Evolutionary conservation across 2,113 vertebrate species (phyloP), one percentile per base, ranked within the genome.

Genomic region (Bettongia penicillata): DNA sequence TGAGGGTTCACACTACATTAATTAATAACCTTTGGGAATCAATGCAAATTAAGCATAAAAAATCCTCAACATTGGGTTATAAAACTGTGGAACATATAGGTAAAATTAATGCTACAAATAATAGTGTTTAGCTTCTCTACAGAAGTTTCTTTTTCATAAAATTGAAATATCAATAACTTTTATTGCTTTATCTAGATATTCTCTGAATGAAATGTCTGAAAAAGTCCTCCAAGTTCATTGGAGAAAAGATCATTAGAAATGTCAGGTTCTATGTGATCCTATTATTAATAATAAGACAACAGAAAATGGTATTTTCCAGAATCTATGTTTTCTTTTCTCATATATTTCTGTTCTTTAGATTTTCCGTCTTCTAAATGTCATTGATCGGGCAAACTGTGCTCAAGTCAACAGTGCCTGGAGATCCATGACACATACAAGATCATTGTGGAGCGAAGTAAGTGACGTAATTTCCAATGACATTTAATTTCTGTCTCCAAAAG

Each of bases 381-480:
- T 95, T 97, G 98, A 99, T 53, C 48, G 97, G 91, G 47, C 97
- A 95, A 93, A 90, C 37, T 98, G 98, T 96, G 93, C 98, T 93
- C 97, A 98, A 93, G 98, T 99, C 92, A 98, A 61, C 93, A 97
- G 91, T 90, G 95, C 89, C 6, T 99, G 98, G 98, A 98, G 98
- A 94, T 93, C 94, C 0, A 97, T 98, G 97, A 97, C 93, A 89
- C 98, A 98, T 47, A 95, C 47, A 26, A 95, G 96, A 51, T 96
- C 90, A 8, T 50, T 99, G 92, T 99, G 98, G 98, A 98, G 96
- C 94, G 89, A 93, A 8, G 98, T 99, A 98, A 98, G 98, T 98
- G 53, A 31, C 6, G 51, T 23, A 90, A 53, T 28, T 49, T 89
- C 48, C 52, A 94, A 53, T 10, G 31, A 14, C 0, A 12, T 47